Conservation (phyloP, 2,888 invertebrate genomes). For the Osmoderma eremita region DNA sequence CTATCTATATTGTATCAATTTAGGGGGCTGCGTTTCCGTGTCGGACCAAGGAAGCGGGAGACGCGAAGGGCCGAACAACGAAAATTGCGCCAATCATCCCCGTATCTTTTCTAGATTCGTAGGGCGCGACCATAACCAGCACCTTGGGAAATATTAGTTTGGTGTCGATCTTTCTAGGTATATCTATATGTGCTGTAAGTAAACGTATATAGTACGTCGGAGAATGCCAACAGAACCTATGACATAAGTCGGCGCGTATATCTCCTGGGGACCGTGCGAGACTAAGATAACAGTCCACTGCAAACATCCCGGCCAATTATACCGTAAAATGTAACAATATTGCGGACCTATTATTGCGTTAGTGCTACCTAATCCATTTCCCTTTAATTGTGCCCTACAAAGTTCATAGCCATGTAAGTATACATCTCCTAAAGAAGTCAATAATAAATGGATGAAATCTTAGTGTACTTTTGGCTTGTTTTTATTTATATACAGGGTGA, state of each 20-base stretch:
- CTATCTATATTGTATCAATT: slow-evolving; percentile 27
- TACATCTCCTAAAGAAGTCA: not conserved
- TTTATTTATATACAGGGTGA: too few relatives aligned
- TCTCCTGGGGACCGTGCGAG: slow-evolving; percentile 50
- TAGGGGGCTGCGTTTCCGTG: slow-evolving; percentile 3
- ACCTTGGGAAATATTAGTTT: slow-evolving; percentile 55
- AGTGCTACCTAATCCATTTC: not conserved
- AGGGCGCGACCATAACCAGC: slow-evolving; percentile 48
- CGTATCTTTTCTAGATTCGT: slow-evolving; percentile 44
- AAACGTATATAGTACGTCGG: slow-evolving; percentile 51
- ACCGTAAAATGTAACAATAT: slow-evolving; percentile 57
- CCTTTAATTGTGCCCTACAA: not conserved
- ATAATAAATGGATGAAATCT: too few relatives aligned
- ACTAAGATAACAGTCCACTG: slow-evolving; percentile 52
- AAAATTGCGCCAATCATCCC: slow-evolving; percentile 41
- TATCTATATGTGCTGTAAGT: slow-evolving; percentile 36
- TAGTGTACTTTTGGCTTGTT: too few relatives aligned
- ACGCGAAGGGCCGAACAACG: slow-evolving; percentile 1
- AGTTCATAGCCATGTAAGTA: not conserved
- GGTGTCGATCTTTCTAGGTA: slow-evolving; percentile 49
- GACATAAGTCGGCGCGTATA: slow-evolving; percentile 51
- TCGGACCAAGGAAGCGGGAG: not conserved
- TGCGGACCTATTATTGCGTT: slow-evolving; percentile 10
- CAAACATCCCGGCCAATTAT: slow-evolving; percentile 55
- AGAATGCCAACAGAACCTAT: slow-evolving; percentile 51